phyloP scores from a whole-genome alignment of 2,888 invertebrate genomes.

The Allacma fusca region DNA sequence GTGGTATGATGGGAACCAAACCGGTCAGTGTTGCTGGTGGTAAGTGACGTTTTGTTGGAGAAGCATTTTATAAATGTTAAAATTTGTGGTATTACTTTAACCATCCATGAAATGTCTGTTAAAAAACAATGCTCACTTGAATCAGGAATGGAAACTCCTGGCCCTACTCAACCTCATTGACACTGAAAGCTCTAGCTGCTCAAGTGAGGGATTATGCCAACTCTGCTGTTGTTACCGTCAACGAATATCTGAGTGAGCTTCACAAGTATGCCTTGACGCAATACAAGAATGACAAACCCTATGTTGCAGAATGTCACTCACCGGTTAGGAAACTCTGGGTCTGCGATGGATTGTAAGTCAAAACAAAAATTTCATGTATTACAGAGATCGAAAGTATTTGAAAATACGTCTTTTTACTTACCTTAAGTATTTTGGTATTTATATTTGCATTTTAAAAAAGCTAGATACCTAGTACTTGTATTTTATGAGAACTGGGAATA shows the following conservation, averaged over 20 bases:
- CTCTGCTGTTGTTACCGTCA: slow-evolving; percentile 39
- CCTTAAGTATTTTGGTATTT: too few relatives aligned
- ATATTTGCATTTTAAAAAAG: too few relatives aligned
- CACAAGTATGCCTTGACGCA: slow-evolving; percentile 56
- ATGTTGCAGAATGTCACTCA: slow-evolving; percentile 60
- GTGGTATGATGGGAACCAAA: slow-evolving; percentile 60
- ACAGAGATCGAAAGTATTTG: too few relatives aligned
- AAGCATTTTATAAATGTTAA: too few relatives aligned
- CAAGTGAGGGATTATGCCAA: slow-evolving; percentile 52
- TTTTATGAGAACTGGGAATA: too few relatives aligned
- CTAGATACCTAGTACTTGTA: too few relatives aligned
- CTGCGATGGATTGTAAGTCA: slow-evolving; percentile 55
- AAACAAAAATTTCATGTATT: too few relatives aligned
- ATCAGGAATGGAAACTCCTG: slow-evolving; percentile 60
- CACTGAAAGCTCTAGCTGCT: slow-evolving; percentile 53
- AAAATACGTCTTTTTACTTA: too few relatives aligned
- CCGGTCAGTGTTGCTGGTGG: slow-evolving; percentile 59
- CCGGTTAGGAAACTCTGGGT: slow-evolving; percentile 54
- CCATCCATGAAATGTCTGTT: too few relatives aligned
- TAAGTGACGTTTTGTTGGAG: slow-evolving; percentile 20
- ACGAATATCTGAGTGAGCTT: slow-evolving; percentile 50
- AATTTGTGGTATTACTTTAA: too few relatives aligned
- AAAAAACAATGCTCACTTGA: too few relatives aligned
- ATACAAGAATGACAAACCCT: slow-evolving; percentile 45
- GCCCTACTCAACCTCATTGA: slow-evolving; percentile 58